Percentiles rank a stretch among this genome's conserved stretches.
Evolutionary conservation across 2,888 invertebrate species (phyloP).

Genomic region (Brachypalpus laphriformis): DNA sequence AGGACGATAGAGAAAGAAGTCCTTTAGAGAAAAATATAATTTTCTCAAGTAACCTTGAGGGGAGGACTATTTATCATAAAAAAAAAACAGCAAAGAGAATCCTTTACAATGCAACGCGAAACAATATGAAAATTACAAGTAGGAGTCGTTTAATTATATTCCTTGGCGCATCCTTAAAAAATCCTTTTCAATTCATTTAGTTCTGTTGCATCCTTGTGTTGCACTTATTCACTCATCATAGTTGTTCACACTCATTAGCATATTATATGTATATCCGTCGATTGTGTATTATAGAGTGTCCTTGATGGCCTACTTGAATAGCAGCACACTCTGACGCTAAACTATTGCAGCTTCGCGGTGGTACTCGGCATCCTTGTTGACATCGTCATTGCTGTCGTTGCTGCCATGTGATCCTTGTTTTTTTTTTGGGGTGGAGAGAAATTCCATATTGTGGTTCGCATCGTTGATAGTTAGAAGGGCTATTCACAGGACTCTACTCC

Average conservation of each 20-base stretch:
- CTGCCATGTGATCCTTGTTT: constrained; percentile 5
- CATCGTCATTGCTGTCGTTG: constrained; percentile 20
- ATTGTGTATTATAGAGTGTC: constrained; percentile 54
- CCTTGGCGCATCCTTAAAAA: constrained; percentile 7
- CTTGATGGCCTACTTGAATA: constrained; percentile 48
- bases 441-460: constrained; percentile 24
- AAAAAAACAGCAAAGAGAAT: neutral
- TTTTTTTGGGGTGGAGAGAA: neutral
- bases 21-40: constrained; percentile 10
- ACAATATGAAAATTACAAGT: neutral
- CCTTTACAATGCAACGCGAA: constrained; percentile 2
- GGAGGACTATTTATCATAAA: constrained; percentile 30
- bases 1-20: neutral
- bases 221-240: neutral
- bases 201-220: neutral
- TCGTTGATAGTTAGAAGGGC: constrained; percentile 45
- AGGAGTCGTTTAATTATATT: constrained; percentile 42
- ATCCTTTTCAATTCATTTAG: constrained; percentile 32
- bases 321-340: constrained; percentile 20
- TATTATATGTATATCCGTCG: constrained; percentile 57
- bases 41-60: constrained; percentile 39
- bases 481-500: constrained; percentile 34
- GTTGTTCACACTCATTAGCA: constrained; percentile 54
- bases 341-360: constrained; percentile 33
- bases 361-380: constrained; percentile 37